A percentile compares a stretch with the other conserved stretches of the same genome.
phyloP scores from a whole-genome alignment of 2,797 vertebrate species.

The Erpetoichthys calabaricus region DNA sequence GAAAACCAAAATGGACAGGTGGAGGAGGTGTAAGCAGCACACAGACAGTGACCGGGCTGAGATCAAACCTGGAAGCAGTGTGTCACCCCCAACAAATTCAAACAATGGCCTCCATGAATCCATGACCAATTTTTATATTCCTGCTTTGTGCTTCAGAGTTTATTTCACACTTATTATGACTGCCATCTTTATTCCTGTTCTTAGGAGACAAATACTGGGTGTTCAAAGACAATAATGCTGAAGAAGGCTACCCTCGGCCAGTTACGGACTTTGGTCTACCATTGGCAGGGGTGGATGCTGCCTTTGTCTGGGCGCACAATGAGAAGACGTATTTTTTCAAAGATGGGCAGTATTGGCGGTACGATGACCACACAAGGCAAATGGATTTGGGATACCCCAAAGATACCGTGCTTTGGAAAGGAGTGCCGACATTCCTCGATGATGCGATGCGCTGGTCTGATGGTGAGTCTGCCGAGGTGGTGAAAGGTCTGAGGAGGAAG shows the following conservation, averaged over 20 bases:
- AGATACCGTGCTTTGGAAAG: constrained; percentile 73
- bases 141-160: neutral
- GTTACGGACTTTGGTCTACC: constrained; percentile 86
- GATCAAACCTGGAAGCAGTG: too few species aligned
- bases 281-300: constrained; percentile 67
- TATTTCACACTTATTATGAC: neutral
- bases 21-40: too few species aligned
- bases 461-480: constrained; percentile 48
- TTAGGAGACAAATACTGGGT: constrained; percentile 89
- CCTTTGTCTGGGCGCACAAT: constrained; percentile 83
- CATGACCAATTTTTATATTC: too few species aligned
- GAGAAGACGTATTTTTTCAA: constrained; percentile 98
- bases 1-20: too few species aligned
- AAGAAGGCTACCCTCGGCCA: constrained; percentile 83
- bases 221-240: constrained; percentile 88
- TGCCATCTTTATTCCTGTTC: neutral
- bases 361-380: constrained; percentile 63
- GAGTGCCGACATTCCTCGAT: constrained; percentile 68
- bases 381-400: constrained; percentile 87
- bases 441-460: constrained; percentile 94
- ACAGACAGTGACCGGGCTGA: too few species aligned
- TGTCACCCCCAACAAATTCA: too few species aligned
- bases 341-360: constrained; percentile 80
- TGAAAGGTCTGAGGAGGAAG: neutral
- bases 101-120: too few species aligned